Evolutionary conservation across 2,113 vertebrate genomes (phyloP), one percentile per base, ranked within the genome.

Genomic region (Pontoporia blainvillei): DNA sequence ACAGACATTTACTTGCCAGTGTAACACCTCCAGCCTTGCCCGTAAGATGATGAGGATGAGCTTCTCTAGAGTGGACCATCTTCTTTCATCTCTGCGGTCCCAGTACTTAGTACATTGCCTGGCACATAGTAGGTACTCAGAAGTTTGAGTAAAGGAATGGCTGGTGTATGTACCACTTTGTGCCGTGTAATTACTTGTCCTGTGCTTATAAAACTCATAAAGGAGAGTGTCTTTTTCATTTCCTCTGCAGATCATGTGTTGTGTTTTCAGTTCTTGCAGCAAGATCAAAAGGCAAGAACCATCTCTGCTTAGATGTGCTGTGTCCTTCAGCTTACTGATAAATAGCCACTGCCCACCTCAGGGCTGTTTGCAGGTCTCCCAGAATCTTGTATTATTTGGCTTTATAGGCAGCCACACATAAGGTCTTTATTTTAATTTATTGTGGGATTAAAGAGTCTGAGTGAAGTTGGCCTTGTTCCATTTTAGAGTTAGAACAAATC

Each of bases 401-500:
- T 95, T 72, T 86, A 54, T 91, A 86, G 88, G 57, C 54, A 94
- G 27, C 54, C 57, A 89, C 25, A 71, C 15, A 41, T n/a, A 86
- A 54, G 61, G 57, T 72, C 71, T 84, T 90, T 86, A 36, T 87
- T 97, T 97, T 84, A 86, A 94, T 94, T 93, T 93, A 69, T 49
- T 85, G 11, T 93, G 41, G n/a, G 41, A 96, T 96, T 93, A 89
- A 91, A 93, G 57, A 88, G 41, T 72, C 75, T 73, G 57, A 93
- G 31, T 83, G 44, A 96, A 91, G 46, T 95, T 97, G 91, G 44
- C 69, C 91, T 93, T 86, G n/a, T 46, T 94, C 93, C 89, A 73
- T 84, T 92, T 95, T 91, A 91, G 76, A 39, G 71, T 97, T 96
- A 92, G 57, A 87, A 97, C 92, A 90, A 92, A 94, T 91, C 71